phyloP scores from a whole-genome alignment of 1,140 invertebrate genomes.

The Nymphalis io region DNA sequence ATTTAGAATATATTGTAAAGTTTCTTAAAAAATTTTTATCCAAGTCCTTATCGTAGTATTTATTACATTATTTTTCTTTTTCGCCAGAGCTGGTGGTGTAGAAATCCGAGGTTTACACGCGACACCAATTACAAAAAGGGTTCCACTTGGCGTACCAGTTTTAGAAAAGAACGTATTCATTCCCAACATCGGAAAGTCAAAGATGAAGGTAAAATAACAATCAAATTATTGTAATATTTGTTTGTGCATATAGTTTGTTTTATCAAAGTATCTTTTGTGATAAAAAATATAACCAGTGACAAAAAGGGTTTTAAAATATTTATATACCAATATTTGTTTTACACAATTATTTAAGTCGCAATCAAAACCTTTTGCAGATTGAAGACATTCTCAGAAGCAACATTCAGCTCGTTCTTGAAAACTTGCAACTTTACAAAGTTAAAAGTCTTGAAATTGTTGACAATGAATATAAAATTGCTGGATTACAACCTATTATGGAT shows the following conservation, averaged over 20 bases:
- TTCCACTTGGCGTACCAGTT: conserved; percentile 84
- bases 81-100: conserved; percentile 86
- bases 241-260: no score
- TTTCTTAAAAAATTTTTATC: no score
- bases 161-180: conserved; percentile 90
- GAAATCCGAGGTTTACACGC: conserved; percentile 91
- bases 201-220: conserved; percentile 50
- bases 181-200: conserved; percentile 81
- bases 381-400: conserved; percentile 81
- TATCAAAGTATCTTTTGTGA: no score
- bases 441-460: conserved; percentile 86
- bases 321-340: no score
- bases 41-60: background rate
- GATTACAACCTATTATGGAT: conserved; percentile 75
- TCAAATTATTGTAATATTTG: no score
- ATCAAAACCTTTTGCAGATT: conserved; percentile 45
- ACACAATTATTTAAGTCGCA: no score
- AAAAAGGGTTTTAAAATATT: no score
- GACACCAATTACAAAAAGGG: conserved; percentile 87
- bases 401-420: conserved; percentile 90
- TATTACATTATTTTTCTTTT: conserved; percentile 33
- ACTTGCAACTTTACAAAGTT: conserved; percentile 84
- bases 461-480: conserved; percentile 74
- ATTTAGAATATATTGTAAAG: background rate
- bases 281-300: no score